Conservation (phyloP, 2,797 vertebrate genomes). For the Takifugu rubripes region DNA sequence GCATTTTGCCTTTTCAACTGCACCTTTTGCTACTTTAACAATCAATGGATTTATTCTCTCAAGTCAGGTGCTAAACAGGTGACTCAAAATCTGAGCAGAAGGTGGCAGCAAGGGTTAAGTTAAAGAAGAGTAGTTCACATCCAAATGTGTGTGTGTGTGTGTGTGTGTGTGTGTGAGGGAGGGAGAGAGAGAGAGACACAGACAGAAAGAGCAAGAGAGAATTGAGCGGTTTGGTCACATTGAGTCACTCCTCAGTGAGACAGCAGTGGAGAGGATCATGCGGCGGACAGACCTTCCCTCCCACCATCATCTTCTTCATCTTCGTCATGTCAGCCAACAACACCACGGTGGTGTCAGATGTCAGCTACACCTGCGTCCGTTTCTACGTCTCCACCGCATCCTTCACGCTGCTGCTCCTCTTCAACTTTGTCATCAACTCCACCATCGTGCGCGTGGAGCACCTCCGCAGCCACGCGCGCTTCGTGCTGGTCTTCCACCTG, state of each 20-base stretch:
- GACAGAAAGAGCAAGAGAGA: neutral
- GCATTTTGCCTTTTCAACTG: too few species aligned
- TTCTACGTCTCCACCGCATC: conserved; percentile 71
- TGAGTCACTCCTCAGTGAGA: conserved; percentile 30
- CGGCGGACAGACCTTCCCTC: conserved; percentile 2
- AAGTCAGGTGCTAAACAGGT: neutral
- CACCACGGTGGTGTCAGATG: neutral
- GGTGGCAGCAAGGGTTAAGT: too few species aligned
- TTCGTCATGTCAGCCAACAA: conserved; percentile 39
- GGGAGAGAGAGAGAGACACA: neutral
- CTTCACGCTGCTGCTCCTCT: conserved; percentile 71
- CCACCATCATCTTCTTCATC: conserved; percentile 2
- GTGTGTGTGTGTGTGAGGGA: neutral
- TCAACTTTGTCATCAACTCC: conserved; percentile 77
- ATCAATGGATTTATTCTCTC: too few species aligned
- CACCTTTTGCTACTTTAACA: too few species aligned
- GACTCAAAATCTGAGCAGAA: too few species aligned
- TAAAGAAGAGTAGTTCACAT: neutral
- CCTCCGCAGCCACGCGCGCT: conserved; percentile 71
- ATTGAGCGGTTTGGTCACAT: neutral
- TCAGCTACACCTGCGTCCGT: conserved; percentile 54
- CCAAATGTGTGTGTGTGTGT: neutral
- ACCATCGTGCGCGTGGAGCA: conserved; percentile 67
- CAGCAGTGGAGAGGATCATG: conserved; percentile 47
- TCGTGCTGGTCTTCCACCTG: conserved; percentile 76